Percentiles rank a stretch among this genome's conserved stretches.
phyloP scores from a whole-genome alignment of 1,140 invertebrate species.

The Berghia stephanieae region DNA sequence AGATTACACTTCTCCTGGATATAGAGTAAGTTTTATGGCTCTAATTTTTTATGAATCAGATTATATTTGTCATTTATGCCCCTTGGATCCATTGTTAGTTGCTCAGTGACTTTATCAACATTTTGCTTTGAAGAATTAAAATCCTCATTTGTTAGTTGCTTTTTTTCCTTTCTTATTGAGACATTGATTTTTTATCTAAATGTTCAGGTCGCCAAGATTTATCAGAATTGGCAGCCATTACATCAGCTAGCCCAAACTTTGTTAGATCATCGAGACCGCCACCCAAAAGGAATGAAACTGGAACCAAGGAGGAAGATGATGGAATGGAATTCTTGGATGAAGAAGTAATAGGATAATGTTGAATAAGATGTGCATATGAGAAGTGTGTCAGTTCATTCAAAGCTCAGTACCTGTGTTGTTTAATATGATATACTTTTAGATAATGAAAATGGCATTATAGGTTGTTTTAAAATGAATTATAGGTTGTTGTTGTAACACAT shows the following conservation, averaged over 20 bases:
- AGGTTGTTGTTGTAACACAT: too few species aligned
- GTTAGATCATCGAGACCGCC: constrained; percentile 31
- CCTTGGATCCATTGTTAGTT: constrained; percentile 1
- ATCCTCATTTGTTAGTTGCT: too few species aligned
- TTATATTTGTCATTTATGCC: too few species aligned
- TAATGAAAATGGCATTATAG: too few species aligned
- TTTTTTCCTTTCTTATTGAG: too few species aligned
- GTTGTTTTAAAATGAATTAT: too few species aligned
- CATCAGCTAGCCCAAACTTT: not conserved
- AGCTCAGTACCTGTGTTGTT: not conserved
- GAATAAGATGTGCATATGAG: not conserved
- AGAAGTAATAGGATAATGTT: constrained; percentile 63
- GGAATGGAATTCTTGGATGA: constrained; percentile 76
- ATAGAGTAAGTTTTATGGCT: not conserved
- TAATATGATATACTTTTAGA: not conserved
- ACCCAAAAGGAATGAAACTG: constrained; percentile 25
- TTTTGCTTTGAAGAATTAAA: not conserved
- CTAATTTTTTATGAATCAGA: too few species aligned
- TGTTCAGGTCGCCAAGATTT: constrained; percentile 64
- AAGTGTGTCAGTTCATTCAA: not conserved
- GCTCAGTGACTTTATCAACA: not conserved
- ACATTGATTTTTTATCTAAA: too few species aligned
- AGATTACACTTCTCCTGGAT: not conserved
- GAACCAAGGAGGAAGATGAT: constrained; percentile 71
- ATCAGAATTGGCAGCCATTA: constrained; percentile 47